Evolutionary conservation across 2,888 invertebrate genomes (phyloP), one percentile per base, ranked within the genome.

Genomic region (Cantharis flavilabris): DNA sequence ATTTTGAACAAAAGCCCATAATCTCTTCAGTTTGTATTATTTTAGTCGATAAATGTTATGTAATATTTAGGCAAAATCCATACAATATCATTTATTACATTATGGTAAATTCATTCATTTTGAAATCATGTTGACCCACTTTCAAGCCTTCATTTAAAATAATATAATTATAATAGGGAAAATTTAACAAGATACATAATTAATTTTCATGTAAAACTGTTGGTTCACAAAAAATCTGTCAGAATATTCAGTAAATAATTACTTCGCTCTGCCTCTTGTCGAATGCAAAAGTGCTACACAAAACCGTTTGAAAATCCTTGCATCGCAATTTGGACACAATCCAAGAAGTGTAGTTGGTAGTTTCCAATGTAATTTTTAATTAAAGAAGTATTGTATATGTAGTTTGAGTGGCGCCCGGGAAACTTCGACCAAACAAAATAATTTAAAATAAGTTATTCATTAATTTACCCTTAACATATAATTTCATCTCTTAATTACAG

Each of bases 1-100:
- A 67, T 67, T 67, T 67, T 67, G 23, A 67, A 67, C 65, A 67
- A 67, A 65, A 67, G 65, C 65, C 23, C n/a, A 67, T 67, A 67
- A 67, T 67, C 65, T 67, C 65, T 67, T 13, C 65, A 67, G 20
- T 67, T 67, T 26, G 65, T 67, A 14, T 67, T 67, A 23, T 67
- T 67, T 67, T 67, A 18, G 23, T 26, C 65, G 20, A 67, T 67
- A 67, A 67, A 67, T 18, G 23, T 13, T 67, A 16, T 16, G 13
- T 9, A 23, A 67, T 67, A 23, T 26, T 26, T 67, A 67, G 65
- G n/a, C 23, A 67, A 67, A 67, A 67, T 67, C 65, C 65, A 67
- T 67, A n/a, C n/a, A 67, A 13, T 67, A 67, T 23, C 9, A 67
- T 67, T 67, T 67, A 67, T 67, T 67, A 26, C 16, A 5, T 23